Conservation (phyloP, 1,140 invertebrate species). For the Cherax destructor region DNA sequence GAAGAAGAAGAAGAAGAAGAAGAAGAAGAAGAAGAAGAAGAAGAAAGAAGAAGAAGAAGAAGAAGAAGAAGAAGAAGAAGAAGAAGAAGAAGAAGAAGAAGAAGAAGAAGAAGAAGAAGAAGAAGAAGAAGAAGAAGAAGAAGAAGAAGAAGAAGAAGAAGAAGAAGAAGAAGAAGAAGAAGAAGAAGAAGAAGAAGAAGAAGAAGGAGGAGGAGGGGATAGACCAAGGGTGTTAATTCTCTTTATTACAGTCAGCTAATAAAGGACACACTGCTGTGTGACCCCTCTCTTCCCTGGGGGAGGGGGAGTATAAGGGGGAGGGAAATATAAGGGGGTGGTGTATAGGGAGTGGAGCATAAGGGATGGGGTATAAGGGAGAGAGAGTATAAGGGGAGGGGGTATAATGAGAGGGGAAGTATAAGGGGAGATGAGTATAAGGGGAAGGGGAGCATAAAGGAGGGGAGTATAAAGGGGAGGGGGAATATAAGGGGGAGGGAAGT, state of each 20-base stretch:
- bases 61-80: no score
- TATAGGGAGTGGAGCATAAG: neutral
- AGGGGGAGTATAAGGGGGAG: neutral
- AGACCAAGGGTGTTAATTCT: neutral
- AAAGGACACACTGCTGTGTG: neutral
- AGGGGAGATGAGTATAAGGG: neutral
- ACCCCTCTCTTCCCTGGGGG: neutral
- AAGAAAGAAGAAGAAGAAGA: no score
- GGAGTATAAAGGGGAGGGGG: neutral
- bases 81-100: no score
- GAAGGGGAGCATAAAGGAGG: neutral
- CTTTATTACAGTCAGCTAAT: constrained; percentile 36
- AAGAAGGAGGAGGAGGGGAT: no score
- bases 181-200: no score
- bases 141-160: no score
- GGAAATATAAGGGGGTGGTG: neutral
- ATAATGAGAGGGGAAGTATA: neutral
- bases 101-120: neutral
- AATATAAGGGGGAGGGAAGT: no score
- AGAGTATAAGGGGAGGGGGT: neutral
- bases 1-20: no score
- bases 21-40: no score
- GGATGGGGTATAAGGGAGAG: neutral
- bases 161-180: no score
- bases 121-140: no score